A percentile compares a stretch with the other conserved stretches of the same genome.
These are phyloP conservation scores for Hemicordylus capensis DNA, from an alignment of 2,113 vertebrate genomes.

Conservation along the genomic window DNA sequence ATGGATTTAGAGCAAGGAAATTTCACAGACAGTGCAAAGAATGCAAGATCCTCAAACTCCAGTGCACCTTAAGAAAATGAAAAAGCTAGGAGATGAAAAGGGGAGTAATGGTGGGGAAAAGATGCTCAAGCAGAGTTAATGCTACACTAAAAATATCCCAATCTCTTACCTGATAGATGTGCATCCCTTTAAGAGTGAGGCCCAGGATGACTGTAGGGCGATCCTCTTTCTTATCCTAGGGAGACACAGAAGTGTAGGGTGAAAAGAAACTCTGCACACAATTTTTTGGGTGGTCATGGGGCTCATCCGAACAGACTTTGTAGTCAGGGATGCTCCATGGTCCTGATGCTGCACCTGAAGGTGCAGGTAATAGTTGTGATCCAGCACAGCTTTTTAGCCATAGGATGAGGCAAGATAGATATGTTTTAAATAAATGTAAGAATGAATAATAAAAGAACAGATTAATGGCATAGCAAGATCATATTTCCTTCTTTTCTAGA, in stretches of 20 bases:
- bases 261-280: neutral
- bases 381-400: neutral
- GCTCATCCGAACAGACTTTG: neutral
- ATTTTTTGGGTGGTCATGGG: neutral
- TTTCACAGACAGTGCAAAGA: conserved; percentile 51
- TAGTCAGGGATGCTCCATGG: neutral
- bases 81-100: neutral
- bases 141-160: conserved; percentile 53
- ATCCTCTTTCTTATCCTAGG: conserved; percentile 90
- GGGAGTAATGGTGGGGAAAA: neutral
- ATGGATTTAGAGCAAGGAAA: neutral
- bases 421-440: neutral
- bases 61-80: fast-evolving
- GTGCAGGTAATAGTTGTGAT: no score
- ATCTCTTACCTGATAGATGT: conserved; percentile 88
- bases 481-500: neutral
- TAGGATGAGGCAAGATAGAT: neutral
- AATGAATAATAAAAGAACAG: neutral
- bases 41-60: conserved; percentile 45
- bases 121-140: conserved; percentile 44
- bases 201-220: conserved; percentile 84
- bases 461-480: neutral
- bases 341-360: neutral
- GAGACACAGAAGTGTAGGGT: conserved; percentile 5
- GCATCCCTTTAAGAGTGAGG: conserved; percentile 89